These are phyloP conservation scores for Electrophaes corylata DNA, from an alignment of 2,888 invertebrate species.

Conservation along the genomic window DNA sequence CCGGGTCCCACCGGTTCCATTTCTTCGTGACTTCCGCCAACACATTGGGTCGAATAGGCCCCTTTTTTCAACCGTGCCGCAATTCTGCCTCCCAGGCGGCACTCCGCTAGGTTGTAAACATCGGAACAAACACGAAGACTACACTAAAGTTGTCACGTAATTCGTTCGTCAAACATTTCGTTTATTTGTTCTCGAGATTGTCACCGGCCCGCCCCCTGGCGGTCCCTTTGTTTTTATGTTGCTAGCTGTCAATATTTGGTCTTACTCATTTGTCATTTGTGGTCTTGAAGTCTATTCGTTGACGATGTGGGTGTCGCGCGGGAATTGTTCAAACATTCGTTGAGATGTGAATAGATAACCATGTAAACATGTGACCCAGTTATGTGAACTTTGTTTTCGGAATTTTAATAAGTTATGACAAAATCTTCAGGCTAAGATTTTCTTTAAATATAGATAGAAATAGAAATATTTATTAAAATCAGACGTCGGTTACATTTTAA, in stretches of 20 bases:
- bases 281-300: conserved; percentile 70
- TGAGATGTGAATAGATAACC: conserved; percentile 38
- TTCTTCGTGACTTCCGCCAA: conserved; percentile 53
- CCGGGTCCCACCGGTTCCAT: conserved; percentile 38
- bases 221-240: conserved; percentile 79
- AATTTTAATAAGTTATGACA: conserved; percentile 45
- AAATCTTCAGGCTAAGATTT: not conserved
- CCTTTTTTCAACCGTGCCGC: conserved; percentile 55
- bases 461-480: too few relatives aligned
- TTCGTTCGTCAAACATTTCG: conserved; percentile 76
- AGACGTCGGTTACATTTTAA: too few relatives aligned
- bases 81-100: conserved; percentile 53
- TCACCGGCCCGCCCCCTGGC: conserved; percentile 73
- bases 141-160: conserved; percentile 75
- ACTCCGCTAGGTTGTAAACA: conserved; percentile 57
- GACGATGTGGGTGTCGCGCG: conserved; percentile 64
- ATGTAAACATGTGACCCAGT: conserved; percentile 33
- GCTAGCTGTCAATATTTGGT: conserved; percentile 76
- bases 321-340: conserved; percentile 50
- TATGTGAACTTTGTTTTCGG: conserved; percentile 53
- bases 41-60: conserved; percentile 40
- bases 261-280: conserved; percentile 78
- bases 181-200: conserved; percentile 78
- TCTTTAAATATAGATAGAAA: too few relatives aligned
- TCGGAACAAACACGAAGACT: conserved; percentile 53